These are phyloP conservation scores for Rhizomys pruinosus DNA, from an alignment of 2,113 vertebrate genomes.

Conservation along the genomic window DNA sequence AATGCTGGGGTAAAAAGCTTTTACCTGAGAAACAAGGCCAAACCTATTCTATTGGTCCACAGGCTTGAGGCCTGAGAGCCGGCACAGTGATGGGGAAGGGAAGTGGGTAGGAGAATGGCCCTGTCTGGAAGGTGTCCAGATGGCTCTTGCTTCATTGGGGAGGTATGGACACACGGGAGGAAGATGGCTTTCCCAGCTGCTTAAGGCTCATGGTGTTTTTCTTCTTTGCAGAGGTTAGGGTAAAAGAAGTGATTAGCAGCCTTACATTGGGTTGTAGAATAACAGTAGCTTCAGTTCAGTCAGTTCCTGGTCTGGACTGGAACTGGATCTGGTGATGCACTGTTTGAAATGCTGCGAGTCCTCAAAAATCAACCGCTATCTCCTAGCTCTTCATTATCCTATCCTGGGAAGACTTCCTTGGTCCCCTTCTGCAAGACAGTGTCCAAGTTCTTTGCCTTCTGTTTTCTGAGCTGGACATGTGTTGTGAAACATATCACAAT, in stretches of 20 bases:
- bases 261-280: neutral
- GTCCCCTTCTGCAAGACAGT: neutral
- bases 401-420: neutral
- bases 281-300: neutral
- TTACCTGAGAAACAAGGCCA: conserved; percentile 81
- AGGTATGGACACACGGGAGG: conserved; percentile 3
- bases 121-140: conserved; percentile 30
- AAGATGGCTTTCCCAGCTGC: conserved; percentile 66
- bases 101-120: conserved; percentile 65
- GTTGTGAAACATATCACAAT: neutral
- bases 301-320: neutral
- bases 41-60: conserved; percentile 51
- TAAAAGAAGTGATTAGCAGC: neutral
- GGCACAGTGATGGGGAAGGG: conserved; percentile 62
- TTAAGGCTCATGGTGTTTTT: neutral
- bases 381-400: neutral
- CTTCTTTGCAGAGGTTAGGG: neutral
- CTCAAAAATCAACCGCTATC: neutral
- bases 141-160: conserved; percentile 37
- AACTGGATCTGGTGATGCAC: neutral
- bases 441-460: neutral
- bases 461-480: neutral
- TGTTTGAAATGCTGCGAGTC: neutral
- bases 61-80: conserved; percentile 50
- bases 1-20: conserved; percentile 77